Conservation (phyloP, 2,113 vertebrate genomes). For the Cavia porcellus region DNA sequence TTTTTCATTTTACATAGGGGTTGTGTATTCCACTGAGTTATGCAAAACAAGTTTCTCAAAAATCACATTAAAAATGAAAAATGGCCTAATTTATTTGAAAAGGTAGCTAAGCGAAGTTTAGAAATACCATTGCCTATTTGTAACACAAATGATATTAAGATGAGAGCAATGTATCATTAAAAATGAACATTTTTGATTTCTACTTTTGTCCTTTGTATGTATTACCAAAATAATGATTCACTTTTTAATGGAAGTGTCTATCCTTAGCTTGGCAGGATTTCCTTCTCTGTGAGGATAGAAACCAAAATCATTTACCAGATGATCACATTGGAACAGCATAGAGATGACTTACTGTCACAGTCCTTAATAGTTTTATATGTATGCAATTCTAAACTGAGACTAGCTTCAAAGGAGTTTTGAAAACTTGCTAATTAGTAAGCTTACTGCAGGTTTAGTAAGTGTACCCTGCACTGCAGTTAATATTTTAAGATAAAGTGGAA, state of each 20-base stretch:
- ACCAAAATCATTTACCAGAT: neutral
- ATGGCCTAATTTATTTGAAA: conserved; percentile 49
- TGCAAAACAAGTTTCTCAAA: neutral
- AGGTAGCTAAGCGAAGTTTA: neutral
- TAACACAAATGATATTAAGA: conserved; percentile 5
- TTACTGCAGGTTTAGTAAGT: neutral
- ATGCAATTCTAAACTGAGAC: neutral
- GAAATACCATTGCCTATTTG: conserved; percentile 32
- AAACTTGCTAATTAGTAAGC: neutral
- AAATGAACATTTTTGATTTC: conserved; percentile 5
- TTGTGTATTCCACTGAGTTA: neutral
- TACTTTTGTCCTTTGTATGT: neutral
- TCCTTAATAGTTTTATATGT: neutral
- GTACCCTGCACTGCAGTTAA: neutral
- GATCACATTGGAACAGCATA: neutral
- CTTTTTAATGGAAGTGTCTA: neutral
- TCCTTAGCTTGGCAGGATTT: neutral
- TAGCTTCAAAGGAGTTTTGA: neutral
- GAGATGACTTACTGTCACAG: too few relatives aligned
- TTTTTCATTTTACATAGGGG: conserved; percentile 13
- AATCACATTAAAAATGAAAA: neutral
- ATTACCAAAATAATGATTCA: neutral
- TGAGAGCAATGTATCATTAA: neutral
- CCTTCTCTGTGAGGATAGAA: neutral
- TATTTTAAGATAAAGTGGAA: conserved; percentile 23